Conservation (phyloP, 2,888 invertebrate species). For the Lasioglossum oenotherae region DNA sequence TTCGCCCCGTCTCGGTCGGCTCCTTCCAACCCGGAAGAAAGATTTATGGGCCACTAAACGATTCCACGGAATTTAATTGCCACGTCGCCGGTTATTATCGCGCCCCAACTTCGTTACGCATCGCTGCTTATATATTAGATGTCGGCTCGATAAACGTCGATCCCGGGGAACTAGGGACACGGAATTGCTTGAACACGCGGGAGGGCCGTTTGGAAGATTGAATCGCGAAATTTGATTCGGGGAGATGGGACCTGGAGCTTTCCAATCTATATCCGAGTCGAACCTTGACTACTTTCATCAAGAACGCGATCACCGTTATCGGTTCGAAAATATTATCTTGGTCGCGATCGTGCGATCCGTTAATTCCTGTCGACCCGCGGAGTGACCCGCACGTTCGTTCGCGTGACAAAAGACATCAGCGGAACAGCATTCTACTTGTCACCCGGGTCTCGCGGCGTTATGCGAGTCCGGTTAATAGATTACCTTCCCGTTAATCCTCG, state of each 20-base stretch:
- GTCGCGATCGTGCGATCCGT: not conserved
- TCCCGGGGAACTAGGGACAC: conserved; percentile 28
- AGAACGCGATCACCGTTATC: not conserved
- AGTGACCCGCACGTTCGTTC: conserved; percentile 11
- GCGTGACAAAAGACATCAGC: conserved; percentile 18
- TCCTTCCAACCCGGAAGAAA: conserved; percentile 64
- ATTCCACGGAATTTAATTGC: conserved; percentile 74
- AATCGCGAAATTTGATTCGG: conserved; percentile 32
- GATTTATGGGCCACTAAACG: conserved; percentile 73
- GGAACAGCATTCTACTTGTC: conserved; percentile 31
- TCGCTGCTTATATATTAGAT: conserved; percentile 62
- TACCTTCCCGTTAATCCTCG: conserved; percentile 51
- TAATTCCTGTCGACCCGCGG: not conserved
- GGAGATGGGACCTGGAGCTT: not conserved
- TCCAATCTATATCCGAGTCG: not conserved
- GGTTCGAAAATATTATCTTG: not conserved
- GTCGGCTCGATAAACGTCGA: conserved; percentile 56
- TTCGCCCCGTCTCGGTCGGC: conserved; percentile 12
- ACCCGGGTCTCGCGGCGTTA: conserved; percentile 16
- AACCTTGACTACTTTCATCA: not conserved
- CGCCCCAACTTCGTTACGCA: conserved; percentile 63
- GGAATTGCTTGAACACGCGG: conserved; percentile 37
- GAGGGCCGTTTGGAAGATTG: conserved; percentile 46
- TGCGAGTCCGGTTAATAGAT: conserved; percentile 27
- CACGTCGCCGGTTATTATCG: conserved; percentile 71